Conservation (phyloP, 2,797 vertebrate genomes). For the Galagoides demidoff region DNA sequence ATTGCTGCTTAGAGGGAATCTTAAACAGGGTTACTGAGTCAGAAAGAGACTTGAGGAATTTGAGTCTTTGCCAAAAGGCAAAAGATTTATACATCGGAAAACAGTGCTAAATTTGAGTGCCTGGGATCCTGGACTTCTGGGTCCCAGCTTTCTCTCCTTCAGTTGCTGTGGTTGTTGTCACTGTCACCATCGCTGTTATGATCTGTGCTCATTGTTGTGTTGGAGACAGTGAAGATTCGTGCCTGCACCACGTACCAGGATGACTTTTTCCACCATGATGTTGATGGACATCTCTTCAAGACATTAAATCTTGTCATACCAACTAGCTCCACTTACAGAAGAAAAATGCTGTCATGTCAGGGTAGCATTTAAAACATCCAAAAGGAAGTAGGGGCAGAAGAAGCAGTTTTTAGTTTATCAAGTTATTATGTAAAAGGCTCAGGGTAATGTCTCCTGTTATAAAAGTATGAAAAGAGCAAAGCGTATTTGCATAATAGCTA, state of each 20-base stretch:
- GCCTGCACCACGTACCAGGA: neutral
- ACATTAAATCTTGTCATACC: slow-evolving; percentile 54
- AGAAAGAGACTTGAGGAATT: neutral
- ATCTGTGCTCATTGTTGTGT: neutral
- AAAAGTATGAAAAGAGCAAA: slow-evolving; percentile 4
- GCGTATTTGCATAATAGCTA: neutral
- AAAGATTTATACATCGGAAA: too few relatives aligned
- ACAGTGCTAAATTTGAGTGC: neutral
- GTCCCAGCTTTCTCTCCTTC: neutral
- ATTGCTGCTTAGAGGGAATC: neutral
- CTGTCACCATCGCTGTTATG: neutral
- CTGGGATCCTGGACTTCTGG: neutral
- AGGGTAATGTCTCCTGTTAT: neutral
- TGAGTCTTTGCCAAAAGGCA: neutral
- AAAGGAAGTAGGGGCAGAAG: neutral
- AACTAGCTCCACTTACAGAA: neutral
- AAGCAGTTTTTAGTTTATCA: slow-evolving; percentile 29
- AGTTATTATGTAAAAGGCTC: slow-evolving; percentile 16
- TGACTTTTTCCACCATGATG: neutral
- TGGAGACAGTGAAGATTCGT: slow-evolving; percentile 1
- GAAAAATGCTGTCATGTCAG: slow-evolving; percentile 34
- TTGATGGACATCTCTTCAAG: slow-evolving; percentile 47
- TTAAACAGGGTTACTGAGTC: neutral
- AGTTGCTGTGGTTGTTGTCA: neutral
- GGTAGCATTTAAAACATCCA: neutral